Evolutionary conservation across 1,140 invertebrate species (phyloP).

Genomic region (Psix sp.): DNA sequence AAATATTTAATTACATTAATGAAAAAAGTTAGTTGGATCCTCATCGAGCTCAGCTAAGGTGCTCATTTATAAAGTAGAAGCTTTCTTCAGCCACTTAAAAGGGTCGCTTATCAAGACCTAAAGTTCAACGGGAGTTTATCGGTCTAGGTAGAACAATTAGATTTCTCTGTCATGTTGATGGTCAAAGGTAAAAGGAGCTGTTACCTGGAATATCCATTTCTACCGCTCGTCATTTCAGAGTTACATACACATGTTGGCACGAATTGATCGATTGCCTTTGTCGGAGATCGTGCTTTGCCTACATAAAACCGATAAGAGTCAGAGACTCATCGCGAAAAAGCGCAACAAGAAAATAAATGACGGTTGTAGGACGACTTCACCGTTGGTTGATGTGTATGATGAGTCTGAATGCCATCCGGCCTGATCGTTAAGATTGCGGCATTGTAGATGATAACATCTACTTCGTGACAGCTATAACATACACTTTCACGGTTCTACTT

Average conservation of each 20-base stretch:
- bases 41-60: constrained; percentile 25
- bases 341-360: constrained; percentile 25
- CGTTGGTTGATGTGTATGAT: constrained; percentile 26
- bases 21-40: constrained; percentile 52
- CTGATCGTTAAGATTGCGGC: constrained; percentile 9
- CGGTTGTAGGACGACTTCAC: constrained; percentile 21
- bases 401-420: constrained; percentile 13
- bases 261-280: constrained; percentile 31
- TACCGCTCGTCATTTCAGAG: constrained; percentile 2
- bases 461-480: constrained; percentile 31
- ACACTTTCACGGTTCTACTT: constrained; percentile 22
- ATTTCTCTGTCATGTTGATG: constrained; percentile 40
- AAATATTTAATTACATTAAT: constrained; percentile 59
- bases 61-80: constrained; percentile 53
- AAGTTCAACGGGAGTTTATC: constrained; percentile 54
- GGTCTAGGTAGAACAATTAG: constrained; percentile 52
- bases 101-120: constrained; percentile 54
- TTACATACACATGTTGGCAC: constrained; percentile 8
- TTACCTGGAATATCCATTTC: constrained; percentile 27
- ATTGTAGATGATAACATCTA: constrained; percentile 31
- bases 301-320: constrained; percentile 17
- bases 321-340: neutral
- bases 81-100: constrained; percentile 51
- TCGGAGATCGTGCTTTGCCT: constrained; percentile 26
- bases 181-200: constrained; percentile 18